A percentile compares a stretch with the other conserved stretches of the same genome.
Conservation (phyloP, 2,797 vertebrate genomes). For the Forpus xanthops region DNA sequence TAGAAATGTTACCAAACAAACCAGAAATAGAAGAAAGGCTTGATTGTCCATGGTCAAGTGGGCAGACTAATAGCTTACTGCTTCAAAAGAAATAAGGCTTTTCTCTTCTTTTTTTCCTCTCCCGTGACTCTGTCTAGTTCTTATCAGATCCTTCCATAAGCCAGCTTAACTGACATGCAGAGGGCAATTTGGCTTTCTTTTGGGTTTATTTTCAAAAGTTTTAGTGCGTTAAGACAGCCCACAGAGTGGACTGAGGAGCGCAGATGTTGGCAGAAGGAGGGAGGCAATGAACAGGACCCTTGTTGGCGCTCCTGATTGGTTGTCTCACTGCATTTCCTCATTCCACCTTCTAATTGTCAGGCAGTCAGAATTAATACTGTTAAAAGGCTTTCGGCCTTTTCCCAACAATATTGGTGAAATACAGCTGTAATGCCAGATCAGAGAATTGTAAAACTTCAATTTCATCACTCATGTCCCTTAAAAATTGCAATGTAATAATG, state of each 20-base stretch:
- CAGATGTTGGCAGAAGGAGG: not conserved
- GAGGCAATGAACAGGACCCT: not conserved
- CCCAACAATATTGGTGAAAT: not conserved
- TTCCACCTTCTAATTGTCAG: not conserved
- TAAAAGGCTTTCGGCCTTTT: not conserved
- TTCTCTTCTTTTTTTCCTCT: not conserved
- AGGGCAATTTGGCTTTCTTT: not conserved
- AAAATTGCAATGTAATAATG: not conserved
- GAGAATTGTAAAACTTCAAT: not conserved
- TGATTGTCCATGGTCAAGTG: not conserved
- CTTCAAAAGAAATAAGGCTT: not conserved
- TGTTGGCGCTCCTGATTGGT: not conserved
- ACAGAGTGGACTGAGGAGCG: not conserved
- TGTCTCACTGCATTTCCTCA: not conserved
- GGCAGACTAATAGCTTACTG: not conserved
- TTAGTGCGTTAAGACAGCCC: not conserved
- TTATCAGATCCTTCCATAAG: not conserved
- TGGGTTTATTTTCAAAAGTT: not conserved
- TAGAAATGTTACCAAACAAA: not conserved
- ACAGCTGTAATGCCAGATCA: not conserved
- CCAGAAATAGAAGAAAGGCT: not conserved
- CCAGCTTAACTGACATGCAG: not conserved
- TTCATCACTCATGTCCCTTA: not conserved
- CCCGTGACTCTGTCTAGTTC: not conserved
- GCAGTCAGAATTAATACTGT: not conserved